These are phyloP conservation scores for Lanius ludovicianus DNA, from an alignment of 2,113 vertebrate genomes.

Conservation along the genomic window DNA sequence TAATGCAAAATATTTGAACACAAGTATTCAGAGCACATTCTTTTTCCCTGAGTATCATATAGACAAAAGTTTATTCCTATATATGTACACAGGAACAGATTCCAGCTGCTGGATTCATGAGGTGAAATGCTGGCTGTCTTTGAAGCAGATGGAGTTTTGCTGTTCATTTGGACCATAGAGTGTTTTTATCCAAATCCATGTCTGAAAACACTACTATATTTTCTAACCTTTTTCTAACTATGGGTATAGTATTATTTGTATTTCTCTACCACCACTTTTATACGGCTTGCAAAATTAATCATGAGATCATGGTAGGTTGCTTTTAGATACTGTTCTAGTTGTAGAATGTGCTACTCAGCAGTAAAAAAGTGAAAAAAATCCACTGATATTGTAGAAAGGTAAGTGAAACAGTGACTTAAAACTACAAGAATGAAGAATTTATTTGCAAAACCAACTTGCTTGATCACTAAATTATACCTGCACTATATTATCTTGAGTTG, in stretches of 20 bases:
- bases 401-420: neutral
- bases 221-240: neutral
- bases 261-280: neutral
- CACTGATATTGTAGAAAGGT: neutral
- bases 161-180: neutral
- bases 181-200: neutral
- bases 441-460: neutral
- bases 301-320: neutral
- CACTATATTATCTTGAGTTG: neutral
- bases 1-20: slow-evolving; percentile 5
- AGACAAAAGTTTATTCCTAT: slow-evolving; percentile 59
- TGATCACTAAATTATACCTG: neutral
- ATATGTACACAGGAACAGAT: slow-evolving; percentile 49
- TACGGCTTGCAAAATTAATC: neutral
- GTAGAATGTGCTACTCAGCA: neutral
- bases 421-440: neutral
- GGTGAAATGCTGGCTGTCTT: slow-evolving; percentile 22
- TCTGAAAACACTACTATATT: neutral
- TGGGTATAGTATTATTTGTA: neutral
- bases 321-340: neutral
- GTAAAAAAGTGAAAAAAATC: neutral
- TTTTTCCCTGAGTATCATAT: slow-evolving; percentile 52
- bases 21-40: slow-evolving; percentile 38
- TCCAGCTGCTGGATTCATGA: slow-evolving; percentile 55
- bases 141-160: slow-evolving; percentile 12